Base-by-base conservation (phyloP, 1,140 invertebrate genomes). In the Bombus difficillimus region DNA sequence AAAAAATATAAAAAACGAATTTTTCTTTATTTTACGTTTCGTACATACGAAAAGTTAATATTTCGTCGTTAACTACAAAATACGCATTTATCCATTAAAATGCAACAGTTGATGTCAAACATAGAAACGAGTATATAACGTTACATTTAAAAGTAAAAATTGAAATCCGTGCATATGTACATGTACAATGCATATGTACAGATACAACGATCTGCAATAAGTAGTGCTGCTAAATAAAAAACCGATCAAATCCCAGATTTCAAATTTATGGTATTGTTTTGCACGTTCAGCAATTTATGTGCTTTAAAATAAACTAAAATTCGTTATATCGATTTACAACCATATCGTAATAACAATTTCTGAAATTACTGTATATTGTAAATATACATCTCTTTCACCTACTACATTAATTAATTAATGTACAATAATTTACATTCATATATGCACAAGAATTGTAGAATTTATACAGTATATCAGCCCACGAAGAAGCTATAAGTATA, bases 341-440 rank as follows among this genome's bases (percentile, higher is more conserved):
- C 0, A 43, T n/a, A 25, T 37, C n/a, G 3, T 68, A 84, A 71
- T 18, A 47, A 41, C 47, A 62, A 71, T 59, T 37, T 41, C 2
- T n/a, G 15, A 69, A 59, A n/a, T 62, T 66, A 53, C 53, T 28
- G n/a, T 72, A 53, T 53, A 53, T 22, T 8, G 18, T n/a, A 32
- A 59, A 64, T 41, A n/a, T 47, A n/a, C 18, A 34, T 66, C 62
- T 57, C 22, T 41, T 79, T 43, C 59, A n/a, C 47, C 78, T 41
- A 47, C 76, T 69, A 57, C 72, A 69, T 64, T 53, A 57, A 69
- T 64, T 53, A 57, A 41, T 68, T 68, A 87, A 90, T 86, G 66
- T 89, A 86, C 73, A 81, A 69, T 12, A 89, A 82, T 89, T 76
- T 86, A 83, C 83, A 83, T 22, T 53, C n/a, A n/a, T 69, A 81